Evolutionary conservation across 2,888 invertebrate species (phyloP), one percentile per base, ranked within the genome.

Genomic region (Acrobasis suavella): DNA sequence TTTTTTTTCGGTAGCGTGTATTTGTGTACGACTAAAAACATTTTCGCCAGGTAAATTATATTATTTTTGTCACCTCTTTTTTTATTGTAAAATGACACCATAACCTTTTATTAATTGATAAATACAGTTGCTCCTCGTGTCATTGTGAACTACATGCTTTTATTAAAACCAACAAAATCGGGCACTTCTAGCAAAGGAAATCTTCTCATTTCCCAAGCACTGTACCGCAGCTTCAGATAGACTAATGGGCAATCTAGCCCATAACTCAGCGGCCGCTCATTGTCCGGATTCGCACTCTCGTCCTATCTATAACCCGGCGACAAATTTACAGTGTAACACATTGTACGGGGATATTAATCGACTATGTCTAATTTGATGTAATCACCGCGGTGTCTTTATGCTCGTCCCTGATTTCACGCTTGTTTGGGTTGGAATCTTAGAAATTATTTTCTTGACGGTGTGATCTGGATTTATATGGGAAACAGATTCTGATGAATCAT

Each of bases 301-400:
- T 82, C 77, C 87, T 89, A 90, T 90, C 91, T 87, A 82, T 86
- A 85, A 82, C 80, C 78, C 78, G 82, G 81, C 82, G 91, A 91
- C 91, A 91, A 92, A 91, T 92, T 92, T 92, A 91, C 91, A 90
- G 87, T 86, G 85, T 83, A 82, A 81, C 79, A 85, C 86, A 83
- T 78, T 81, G 82, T 81, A 85, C 81, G 84, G 81, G 81, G 81
- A 86, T 85, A 86, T 86, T 89, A 85, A 87, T 85, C 67, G 70
- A 65, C 71, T 78, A 80, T 83, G 73, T 73, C 78, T 78, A 85
- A 89, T 88, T 88, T 83, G 88, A 88, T 83, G 78, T 79, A 81
- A 75, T 76, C 70, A 69, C 68, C 70, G 70, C 72, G 69, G 65
- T 54, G 62, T 62, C 55, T 62, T 54, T 42, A 15, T 64, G 63